A percentile compares a stretch with the other conserved stretches of the same genome.
Conservation (phyloP, 1,140 invertebrate species). For the Aphidius gifuensis region DNA sequence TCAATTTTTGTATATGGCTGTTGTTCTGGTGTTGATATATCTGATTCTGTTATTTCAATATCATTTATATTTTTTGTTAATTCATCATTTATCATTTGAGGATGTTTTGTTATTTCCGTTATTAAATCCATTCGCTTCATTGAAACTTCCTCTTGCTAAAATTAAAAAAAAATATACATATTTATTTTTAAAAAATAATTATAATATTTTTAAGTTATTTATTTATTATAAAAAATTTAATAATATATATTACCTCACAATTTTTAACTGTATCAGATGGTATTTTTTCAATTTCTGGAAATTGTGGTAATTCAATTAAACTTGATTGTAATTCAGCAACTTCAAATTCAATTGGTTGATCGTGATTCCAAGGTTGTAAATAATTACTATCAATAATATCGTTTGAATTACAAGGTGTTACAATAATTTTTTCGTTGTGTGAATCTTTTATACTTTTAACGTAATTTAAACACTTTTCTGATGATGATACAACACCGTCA, state of each 20-base stretch:
- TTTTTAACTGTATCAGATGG: constrained; percentile 38
- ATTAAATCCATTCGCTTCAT: constrained; percentile 50
- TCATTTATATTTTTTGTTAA: constrained; percentile 23
- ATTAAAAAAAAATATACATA: not conserved
- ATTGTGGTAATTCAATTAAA: constrained; percentile 48
- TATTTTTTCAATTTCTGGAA: constrained; percentile 50
- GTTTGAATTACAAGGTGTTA: constrained; percentile 16
- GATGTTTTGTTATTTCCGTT: constrained; percentile 46
- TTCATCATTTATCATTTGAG: constrained; percentile 19
- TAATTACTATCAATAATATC: constrained; percentile 13
- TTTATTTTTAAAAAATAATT: not conserved
- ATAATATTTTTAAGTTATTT: not conserved
- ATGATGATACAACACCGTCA: constrained; percentile 42
- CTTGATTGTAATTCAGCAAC: constrained; percentile 48
- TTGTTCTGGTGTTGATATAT: constrained; percentile 36
- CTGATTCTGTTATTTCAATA: constrained; percentile 31
- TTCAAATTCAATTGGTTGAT: constrained; percentile 40
- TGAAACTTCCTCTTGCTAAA: constrained; percentile 40
- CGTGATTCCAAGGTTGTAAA: constrained; percentile 20
- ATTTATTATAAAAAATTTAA: not conserved
- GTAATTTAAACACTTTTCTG: constrained; percentile 52
- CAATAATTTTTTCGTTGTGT: constrained; percentile 30
- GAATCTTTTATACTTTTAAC: constrained; percentile 44
- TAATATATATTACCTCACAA: constrained; percentile 36
- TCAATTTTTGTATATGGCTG: constrained; percentile 46